Evolutionary conservation across 2,888 invertebrate genomes (phyloP), one percentile per base, ranked within the genome.

Genomic region (Ormyrus nitidulus): DNA sequence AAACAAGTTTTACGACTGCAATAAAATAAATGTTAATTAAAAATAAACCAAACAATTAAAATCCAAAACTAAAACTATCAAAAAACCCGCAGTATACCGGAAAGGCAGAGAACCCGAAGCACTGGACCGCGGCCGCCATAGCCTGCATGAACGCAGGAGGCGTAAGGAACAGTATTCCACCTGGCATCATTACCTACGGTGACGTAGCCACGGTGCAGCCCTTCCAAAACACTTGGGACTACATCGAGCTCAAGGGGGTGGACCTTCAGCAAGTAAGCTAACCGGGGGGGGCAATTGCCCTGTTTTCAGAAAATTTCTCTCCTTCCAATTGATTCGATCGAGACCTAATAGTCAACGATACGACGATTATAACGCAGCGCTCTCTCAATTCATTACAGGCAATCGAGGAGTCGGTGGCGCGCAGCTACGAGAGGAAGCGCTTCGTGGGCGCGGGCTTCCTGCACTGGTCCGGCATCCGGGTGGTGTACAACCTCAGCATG

Each of bases 171-270:
- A 93, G 94, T 10, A 93, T 96, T 69, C 91, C 76, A 0, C 73
- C 74, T 19, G 80, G 82, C 0, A 56, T 77, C 9, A 93, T 95
- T 10, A 95, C 95, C 0, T 94, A 94, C 59, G 94, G 93, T 71
- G 94, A 94, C 78, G 86, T 96, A 8, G 90, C 95, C 6, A 93
- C 93, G 84, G 93, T 94, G 44, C 92, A 94, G 80, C 97, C 97
- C 0, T 97, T 97, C 87, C 94, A 94, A 86, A 96, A 96, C 89
- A 93, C 92, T 65, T 91, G 96, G 80, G 94, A 95, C 85, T 91
- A 94, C 11, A 93, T 95, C 77, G 94, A 95, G 85, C 88, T 97
- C 76, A 91, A 92, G 71, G 97, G 97, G 0, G 90, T 92, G 80
- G 91, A 94, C 84, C 87, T 97, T 5, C 74, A 81, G 13, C 11